phyloP scores from a whole-genome alignment of 2,113 vertebrate species.

The Rynchops niger region DNA sequence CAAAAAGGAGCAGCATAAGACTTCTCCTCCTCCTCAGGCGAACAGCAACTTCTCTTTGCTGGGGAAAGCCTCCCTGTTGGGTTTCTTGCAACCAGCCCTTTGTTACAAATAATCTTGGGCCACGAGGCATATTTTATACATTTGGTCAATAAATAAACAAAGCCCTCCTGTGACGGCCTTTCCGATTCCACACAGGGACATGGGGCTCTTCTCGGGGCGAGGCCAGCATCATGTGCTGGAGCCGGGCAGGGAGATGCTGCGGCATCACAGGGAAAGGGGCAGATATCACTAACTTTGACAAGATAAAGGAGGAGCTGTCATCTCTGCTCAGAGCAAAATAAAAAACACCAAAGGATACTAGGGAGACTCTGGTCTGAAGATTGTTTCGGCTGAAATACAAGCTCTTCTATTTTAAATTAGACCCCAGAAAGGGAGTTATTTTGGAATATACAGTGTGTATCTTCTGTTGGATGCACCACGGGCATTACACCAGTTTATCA shows the following conservation, averaged over 20 bases:
- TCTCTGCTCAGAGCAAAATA: neutral
- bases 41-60: neutral
- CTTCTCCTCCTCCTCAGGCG: neutral
- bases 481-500: neutral
- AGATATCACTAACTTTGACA: neutral
- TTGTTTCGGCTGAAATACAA: neutral
- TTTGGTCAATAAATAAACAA: conserved; percentile 11
- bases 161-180: neutral
- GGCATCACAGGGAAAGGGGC: neutral
- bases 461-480: neutral
- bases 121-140: neutral
- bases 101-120: neutral
- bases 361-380: neutral
- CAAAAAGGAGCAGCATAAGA: neutral
- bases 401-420: neutral
- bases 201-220: rapidly evolving
- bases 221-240: neutral
- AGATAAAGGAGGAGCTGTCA: neutral
- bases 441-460: neutral
- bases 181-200: rapidly evolving
- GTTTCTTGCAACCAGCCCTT: neutral
- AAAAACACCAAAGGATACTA: neutral
- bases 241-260: neutral
- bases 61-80: neutral
- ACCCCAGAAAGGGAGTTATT: neutral